Base-by-base conservation (phyloP, 2,888 invertebrate genomes). In the Drosophila acutilabella region DNA sequence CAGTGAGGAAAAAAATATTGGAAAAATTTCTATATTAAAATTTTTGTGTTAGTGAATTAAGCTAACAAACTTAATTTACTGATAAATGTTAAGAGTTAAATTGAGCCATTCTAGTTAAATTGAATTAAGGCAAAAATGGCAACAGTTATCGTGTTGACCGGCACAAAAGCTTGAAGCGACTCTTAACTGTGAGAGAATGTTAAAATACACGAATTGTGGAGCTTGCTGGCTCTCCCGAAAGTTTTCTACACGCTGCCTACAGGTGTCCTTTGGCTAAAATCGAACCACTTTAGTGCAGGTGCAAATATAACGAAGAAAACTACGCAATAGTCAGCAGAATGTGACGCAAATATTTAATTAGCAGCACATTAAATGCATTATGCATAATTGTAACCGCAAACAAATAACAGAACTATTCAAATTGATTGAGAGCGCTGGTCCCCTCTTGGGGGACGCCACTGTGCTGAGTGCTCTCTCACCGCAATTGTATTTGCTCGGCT, bases 231-330 rank as follows among this genome's bases (percentile, higher is more conserved):
- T 56, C 48, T 47, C 45, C 7, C 38, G n/a, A 47, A 52, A 51
- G 30, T 36, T 60, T 30, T 3, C 16, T 38, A 40, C 8, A n/a
- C 33, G 38, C 16, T 33, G 74, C 42, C 71, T 41, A 74, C 74
- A 74, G 74, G 74, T 74, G 74, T 71, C 76, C 40, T 18, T 13
- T 48, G n/a, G 36, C 16, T 20, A 40, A 38, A 14, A 36, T 13
- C n/a, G 10, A 7, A 18, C 4, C 33, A 33, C 30, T 18, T 14
- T 33, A 4, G 20, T 52, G 51, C 61, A 53, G 40, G 23, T 64
- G 57, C 33, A 13, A 36, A 48, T 30, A 14, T 14, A 10, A 11
- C 5, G 13, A 36, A 44, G n/a, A 36, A 14, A 18, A 26, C 30
- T 26, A 40, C 13, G 18, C 4, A 18, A 4, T n/a, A 18, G 38